phyloP scores from a whole-genome alignment of 1,140 invertebrate species.

The Musca vetustissima region DNA sequence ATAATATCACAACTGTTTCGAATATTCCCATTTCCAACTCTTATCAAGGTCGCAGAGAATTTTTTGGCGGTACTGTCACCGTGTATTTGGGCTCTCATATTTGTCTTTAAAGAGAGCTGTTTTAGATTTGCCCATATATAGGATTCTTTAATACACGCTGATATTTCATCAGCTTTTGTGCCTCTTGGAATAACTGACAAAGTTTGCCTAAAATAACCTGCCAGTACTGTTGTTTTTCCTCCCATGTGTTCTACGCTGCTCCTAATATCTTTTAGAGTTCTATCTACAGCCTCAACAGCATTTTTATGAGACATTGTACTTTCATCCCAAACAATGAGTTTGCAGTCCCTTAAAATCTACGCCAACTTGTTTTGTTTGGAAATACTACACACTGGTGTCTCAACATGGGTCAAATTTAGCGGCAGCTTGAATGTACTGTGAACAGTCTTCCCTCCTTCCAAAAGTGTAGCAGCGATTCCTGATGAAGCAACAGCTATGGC shows the following conservation, averaged over 20 bases:
- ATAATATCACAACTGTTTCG: too few relatives aligned
- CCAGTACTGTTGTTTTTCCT: too few relatives aligned
- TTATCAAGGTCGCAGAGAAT: too few relatives aligned
- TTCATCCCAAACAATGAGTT: too few relatives aligned
- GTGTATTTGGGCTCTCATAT: too few relatives aligned
- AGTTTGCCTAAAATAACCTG: conserved; percentile 26
- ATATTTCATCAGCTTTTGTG: conserved; percentile 51
- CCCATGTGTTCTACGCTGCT: conserved; percentile 25
- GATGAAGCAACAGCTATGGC: background rate
- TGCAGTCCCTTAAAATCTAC: background rate
- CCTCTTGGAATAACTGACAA: conserved; percentile 25
- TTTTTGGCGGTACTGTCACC: too few relatives aligned
- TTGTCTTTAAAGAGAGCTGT: too few relatives aligned
- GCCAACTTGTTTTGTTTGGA: too few relatives aligned
- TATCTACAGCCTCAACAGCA: conserved; percentile 17
- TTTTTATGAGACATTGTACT: conserved; percentile 17
- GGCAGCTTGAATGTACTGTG: background rate
- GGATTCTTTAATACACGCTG: conserved; percentile 56
- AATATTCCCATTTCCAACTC: too few relatives aligned
- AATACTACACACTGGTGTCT: background rate
- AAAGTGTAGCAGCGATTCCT: background rate
- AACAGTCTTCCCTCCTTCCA: background rate
- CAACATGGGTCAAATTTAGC: too few relatives aligned
- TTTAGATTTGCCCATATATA: too few relatives aligned
- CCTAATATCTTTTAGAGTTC: conserved; percentile 26